phyloP scores from a whole-genome alignment of 2,113 vertebrate species.

The Stegostoma tigrinum region DNA sequence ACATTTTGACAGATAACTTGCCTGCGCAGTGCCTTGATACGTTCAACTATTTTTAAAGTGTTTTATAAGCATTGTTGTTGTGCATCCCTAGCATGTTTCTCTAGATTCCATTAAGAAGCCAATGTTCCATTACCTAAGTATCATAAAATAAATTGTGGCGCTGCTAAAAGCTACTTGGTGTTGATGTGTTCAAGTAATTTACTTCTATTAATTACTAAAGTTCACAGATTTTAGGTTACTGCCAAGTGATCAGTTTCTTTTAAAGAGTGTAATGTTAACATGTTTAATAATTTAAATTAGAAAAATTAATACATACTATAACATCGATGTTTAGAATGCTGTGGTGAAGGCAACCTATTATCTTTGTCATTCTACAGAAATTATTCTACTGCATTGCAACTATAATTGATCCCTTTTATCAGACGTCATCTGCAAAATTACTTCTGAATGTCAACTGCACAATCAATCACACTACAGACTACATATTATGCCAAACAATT shows the following conservation, averaged over 20 bases:
- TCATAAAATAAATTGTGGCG: not conserved
- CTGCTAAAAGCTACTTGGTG: not conserved
- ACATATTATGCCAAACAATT: not conserved
- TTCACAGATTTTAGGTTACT: not conserved
- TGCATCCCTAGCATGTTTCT: not conserved
- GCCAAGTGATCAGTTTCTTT: not conserved
- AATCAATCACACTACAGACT: slow-evolving; percentile 13
- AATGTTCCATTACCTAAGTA: not conserved
- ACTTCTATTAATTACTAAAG: not conserved
- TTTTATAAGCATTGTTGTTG: not conserved
- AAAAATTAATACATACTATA: not conserved
- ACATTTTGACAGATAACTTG: not conserved
- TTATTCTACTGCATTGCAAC: slow-evolving; percentile 16
- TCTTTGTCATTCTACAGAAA: not conserved
- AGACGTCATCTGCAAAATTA: slow-evolving; percentile 23
- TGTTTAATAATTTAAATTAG: not conserved
- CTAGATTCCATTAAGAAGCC: not conserved
- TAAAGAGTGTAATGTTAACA: not conserved
- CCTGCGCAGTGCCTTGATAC: not conserved
- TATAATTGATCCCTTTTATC: slow-evolving; percentile 32
- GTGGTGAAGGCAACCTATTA: not conserved
- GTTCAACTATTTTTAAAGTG: not conserved
- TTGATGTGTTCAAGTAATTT: not conserved
- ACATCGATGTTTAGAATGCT: not conserved
- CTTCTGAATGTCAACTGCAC: slow-evolving; percentile 1